Evolutionary conservation across 1,140 invertebrate genomes (phyloP), one percentile per base, ranked within the genome.

Genomic region (Patella vulgata): DNA sequence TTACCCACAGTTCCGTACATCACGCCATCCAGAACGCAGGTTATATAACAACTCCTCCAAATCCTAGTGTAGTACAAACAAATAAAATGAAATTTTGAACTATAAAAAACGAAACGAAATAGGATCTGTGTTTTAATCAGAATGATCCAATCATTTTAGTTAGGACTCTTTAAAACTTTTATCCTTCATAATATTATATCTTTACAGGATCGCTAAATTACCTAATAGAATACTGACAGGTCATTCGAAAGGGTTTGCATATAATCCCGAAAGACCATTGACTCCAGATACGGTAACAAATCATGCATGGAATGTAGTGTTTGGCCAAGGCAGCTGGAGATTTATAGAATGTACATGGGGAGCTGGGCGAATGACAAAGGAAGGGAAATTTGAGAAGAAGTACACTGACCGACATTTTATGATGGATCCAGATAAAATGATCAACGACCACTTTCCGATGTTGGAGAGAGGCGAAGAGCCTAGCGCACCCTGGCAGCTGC

Each of bases 171-270:
- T n/a, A n/a, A n/a, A n/a, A n/a, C n/a, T n/a, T n/a, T n/a, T n/a
- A n/a, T n/a, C n/a, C n/a, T n/a, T n/a, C n/a, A n/a, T n/a, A n/a
- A n/a, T n/a, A n/a, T n/a, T n/a, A n/a, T n/a, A n/a, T n/a, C n/a
- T n/a, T 53, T 61, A 2, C 43, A 63, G 61, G 6, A 2, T 14
- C 8, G 53, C 95, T 1, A 95, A 95, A 69, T 86, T 98, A 14
- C 96, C 98, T 81, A 98, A 96, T 84, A 94, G 97, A 5, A 95
- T 98, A 12, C 97, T 98, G 76, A 97, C 97, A 84, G 97, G 97
- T 14, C 97, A 97, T 84, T 96, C 93, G 48, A 99, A 99, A 82
- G 96, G 95, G 43, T 95, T 95, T 2, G 95, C 95, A 50, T 98
- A 98, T 82, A 93, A 97, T 79, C 95, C 95, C 0, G 95, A 95